phyloP scores from a whole-genome alignment of 2,113 vertebrate genomes.

The Neolamprologus fasciatus region DNA sequence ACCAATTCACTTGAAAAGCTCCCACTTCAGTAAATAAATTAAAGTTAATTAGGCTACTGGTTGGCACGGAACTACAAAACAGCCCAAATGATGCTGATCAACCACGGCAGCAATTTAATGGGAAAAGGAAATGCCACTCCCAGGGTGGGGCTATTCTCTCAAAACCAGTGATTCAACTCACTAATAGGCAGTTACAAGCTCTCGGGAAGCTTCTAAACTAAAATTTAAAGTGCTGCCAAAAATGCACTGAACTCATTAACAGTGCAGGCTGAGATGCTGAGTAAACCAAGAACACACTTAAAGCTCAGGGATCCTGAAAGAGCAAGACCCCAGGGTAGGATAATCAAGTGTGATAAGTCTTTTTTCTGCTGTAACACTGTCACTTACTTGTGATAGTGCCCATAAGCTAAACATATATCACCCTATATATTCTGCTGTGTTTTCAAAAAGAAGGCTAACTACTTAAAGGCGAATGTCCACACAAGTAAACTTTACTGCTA shows the following conservation, averaged over 20 bases:
- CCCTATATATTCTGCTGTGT: neutral
- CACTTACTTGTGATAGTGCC: neutral
- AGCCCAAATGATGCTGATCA: neutral
- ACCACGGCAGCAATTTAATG: neutral
- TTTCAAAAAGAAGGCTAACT: neutral
- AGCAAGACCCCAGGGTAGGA: neutral
- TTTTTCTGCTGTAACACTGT: neutral
- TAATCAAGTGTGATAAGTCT: neutral
- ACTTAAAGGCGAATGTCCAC: neutral
- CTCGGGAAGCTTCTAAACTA: neutral
- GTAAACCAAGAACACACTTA: neutral
- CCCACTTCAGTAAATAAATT: neutral
- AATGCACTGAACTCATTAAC: neutral
- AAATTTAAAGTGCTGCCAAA: neutral
- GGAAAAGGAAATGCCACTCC: neutral
- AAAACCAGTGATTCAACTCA: neutral
- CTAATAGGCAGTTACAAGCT: neutral
- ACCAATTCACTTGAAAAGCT: neutral
- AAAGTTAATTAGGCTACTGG: neutral
- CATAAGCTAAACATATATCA: neutral
- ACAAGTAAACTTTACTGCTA: neutral
- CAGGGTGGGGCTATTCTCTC: conserved; percentile 10
- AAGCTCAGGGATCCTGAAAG: neutral
- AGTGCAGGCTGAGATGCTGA: neutral
- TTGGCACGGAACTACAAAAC: neutral